Base-by-base conservation (phyloP, 1,140 invertebrate species). In the Goniozus legneri region DNA sequence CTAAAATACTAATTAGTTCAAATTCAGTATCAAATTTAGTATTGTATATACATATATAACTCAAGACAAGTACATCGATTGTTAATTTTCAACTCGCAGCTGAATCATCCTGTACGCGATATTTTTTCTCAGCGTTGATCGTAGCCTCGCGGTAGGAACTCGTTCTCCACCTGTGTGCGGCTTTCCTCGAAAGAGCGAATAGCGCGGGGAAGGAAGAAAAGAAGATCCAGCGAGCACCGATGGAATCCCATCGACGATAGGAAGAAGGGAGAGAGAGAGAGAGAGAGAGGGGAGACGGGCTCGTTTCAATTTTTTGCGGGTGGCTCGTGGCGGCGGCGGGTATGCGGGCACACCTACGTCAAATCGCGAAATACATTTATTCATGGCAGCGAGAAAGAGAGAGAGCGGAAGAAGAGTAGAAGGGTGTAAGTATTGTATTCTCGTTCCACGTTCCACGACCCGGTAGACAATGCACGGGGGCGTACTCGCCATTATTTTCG, bases 361-460 rank as follows among this genome's bases (percentile, higher is more conserved):
- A 42, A 52, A 62, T 49, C 41, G 52, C 47, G 47, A 56, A 66
- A 66, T 69, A 65, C 59, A 69, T 69, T 64, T 67, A 67, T 65
- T 67, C 60, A 65, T 65, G 49, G 54, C 55, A 64, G 38, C 58
- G n/a, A n/a, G n/a, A n/a, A n/a, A n/a, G n/a, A n/a, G n/a, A n/a
- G n/a, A n/a, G n/a, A n/a, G n/a, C n/a, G n/a, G n/a, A n/a, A n/a
- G n/a, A n/a, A n/a, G n/a, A n/a, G n/a, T n/a, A n/a, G n/a, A n/a
- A 52, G 56, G 58, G 59, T 59, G 55, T 50, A 54, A 58, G 60
- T 60, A 69, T 69, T 69, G 67, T 66, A 59, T 64, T 69, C 61
- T n/a, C 56, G 52, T 47, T 60, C 55, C 52, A 10, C 44, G 47
- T 51, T 52, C 55, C 47, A 37, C 49, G 44, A 22, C 40, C 47